Evolutionary conservation across 92 coral and sea anemone species (phyloP).

Genomic region (Scolanthus callimorphus): DNA sequence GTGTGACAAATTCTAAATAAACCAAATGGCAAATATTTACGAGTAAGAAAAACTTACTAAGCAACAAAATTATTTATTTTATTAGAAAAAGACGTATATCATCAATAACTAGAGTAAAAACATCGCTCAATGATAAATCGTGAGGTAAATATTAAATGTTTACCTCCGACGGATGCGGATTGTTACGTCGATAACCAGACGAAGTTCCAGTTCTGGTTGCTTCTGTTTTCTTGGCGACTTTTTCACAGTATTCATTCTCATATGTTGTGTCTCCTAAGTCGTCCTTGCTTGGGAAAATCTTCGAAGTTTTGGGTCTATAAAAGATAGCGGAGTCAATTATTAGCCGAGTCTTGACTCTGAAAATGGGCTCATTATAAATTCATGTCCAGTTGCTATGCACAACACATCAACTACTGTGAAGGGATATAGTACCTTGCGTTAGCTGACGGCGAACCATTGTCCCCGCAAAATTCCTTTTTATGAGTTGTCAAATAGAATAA

Average conservation of each 20-base stretch:
- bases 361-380: conserved; percentile 2
- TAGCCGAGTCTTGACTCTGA: conserved; percentile 4
- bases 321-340: background rate
- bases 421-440: conserved; percentile 58
- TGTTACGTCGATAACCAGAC: conserved; percentile 79
- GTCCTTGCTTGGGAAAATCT: conserved; percentile 68
- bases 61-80: conserved; percentile 1
- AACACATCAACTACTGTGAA: background rate
- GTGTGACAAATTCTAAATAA: background rate
- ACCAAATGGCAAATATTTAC: background rate
- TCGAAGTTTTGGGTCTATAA: conserved; percentile 75
- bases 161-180: conserved; percentile 96
- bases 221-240: conserved; percentile 22
- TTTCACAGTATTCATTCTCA: conserved; percentile 60
- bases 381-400: conserved; percentile 53
- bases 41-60: background rate
- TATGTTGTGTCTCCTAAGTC: conserved; percentile 58
- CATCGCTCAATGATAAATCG: background rate
- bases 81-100: background rate
- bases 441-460: conserved; percentile 63
- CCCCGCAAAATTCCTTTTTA: conserved; percentile 70
- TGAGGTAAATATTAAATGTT: background rate
- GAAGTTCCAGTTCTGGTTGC: conserved; percentile 63
- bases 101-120: background rate
- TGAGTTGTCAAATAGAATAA: conserved; percentile 78